Evolutionary conservation across 2,113 vertebrate species (phyloP).

Genomic region (Pitta sordida): DNA sequence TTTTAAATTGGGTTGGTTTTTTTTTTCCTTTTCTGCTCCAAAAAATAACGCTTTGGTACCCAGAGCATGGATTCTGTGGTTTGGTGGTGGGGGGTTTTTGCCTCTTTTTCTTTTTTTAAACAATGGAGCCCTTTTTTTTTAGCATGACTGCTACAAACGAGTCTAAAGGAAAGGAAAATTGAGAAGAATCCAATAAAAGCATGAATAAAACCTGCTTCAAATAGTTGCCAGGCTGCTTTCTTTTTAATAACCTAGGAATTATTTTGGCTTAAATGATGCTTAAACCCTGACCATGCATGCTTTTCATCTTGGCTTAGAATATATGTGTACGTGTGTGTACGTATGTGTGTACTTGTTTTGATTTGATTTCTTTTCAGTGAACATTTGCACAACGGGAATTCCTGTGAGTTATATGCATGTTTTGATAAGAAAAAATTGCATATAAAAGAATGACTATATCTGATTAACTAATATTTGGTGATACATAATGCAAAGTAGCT

Average conservation of each 20-base stretch:
- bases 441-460: conserved; percentile 51
- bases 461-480: conserved; percentile 55
- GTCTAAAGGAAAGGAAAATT: conserved; percentile 33
- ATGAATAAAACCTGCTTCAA: conserved; percentile 77
- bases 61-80: conserved; percentile 70
- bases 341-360: conserved; percentile 47
- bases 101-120: conserved; percentile 61
- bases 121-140: conserved; percentile 19
- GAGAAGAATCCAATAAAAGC: conserved; percentile 67
- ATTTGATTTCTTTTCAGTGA: conserved; percentile 48
- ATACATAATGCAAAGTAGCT: conserved; percentile 40
- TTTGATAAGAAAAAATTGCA: conserved; percentile 53
- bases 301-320: conserved; percentile 53
- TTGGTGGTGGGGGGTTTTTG: conserved; percentile 69
- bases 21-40: conserved; percentile 1
- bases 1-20: background rate
- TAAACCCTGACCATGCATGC: conserved; percentile 72
- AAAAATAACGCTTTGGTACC: conserved; percentile 66
- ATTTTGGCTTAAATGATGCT: conserved; percentile 66
- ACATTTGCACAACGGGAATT: conserved; percentile 61
- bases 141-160: conserved; percentile 66
- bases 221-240: conserved; percentile 70
- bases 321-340: background rate
- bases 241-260: conserved; percentile 61
- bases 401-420: conserved; percentile 71